Evolutionary conservation across 2,797 vertebrate genomes (phyloP).

Genomic region (Okamejei kenojei): DNA sequence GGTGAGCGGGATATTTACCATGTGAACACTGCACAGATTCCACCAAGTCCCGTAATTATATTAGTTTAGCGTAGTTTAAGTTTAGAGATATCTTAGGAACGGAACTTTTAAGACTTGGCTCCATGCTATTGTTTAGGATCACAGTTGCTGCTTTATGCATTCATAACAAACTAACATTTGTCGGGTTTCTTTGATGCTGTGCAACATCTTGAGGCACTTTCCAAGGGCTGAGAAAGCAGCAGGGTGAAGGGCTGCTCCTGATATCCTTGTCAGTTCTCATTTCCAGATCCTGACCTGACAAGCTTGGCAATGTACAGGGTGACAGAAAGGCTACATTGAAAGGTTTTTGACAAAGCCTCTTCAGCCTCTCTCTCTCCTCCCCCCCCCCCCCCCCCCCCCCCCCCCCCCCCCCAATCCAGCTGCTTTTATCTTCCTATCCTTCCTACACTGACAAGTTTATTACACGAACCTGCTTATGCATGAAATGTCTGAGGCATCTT

Average conservation of each 20-base stretch:
- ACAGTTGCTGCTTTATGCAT: background rate
- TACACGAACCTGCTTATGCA: background rate
- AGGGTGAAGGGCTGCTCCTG: background rate
- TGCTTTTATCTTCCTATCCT: background rate
- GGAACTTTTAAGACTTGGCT: background rate
- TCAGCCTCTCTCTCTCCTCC: background rate
- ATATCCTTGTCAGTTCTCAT: background rate
- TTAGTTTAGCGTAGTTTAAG: too few species aligned
- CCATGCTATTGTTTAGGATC: background rate
- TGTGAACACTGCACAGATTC: background rate
- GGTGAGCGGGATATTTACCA: too few species aligned
- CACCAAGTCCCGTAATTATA: background rate
- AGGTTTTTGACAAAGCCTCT: background rate
- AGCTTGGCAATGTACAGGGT: background rate
- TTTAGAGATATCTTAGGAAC: background rate
- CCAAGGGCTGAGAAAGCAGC: background rate
- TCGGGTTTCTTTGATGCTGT: background rate
- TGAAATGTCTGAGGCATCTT: background rate
- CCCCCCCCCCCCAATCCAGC: background rate
- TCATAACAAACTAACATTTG: background rate
- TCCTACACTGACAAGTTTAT: background rate
- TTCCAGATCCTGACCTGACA: background rate
- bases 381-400: background rate
- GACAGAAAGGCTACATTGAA: background rate
- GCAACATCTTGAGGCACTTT: constrained; percentile 27